Percentiles rank a stretch among this genome's conserved stretches.
These are phyloP conservation scores for Pseudorhiza aurosa DNA, from an alignment of 30 jellyfish, hydroid and myxozoan species.

Conservation along the genomic window DNA sequence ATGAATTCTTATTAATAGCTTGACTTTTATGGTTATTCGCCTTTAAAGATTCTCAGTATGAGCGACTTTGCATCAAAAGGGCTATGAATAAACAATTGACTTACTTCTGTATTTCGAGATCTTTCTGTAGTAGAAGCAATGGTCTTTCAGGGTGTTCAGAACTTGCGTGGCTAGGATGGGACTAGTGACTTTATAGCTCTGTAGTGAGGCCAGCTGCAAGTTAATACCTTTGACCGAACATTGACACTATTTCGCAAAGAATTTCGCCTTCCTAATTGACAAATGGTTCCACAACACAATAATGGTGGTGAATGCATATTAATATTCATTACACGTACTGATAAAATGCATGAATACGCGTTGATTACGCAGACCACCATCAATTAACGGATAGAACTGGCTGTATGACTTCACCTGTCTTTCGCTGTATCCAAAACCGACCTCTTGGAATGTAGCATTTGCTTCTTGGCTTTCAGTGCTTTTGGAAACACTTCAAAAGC, in stretches of 20 bases:
- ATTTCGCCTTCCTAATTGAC: neutral
- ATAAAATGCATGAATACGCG: conserved; percentile 3
- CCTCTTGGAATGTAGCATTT: neutral
- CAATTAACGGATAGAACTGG: conserved; percentile 2
- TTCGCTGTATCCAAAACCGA: neutral
- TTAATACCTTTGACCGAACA: conserved; percentile 16
- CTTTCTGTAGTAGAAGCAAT: too few relatives aligned
- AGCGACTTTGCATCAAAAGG: too few relatives aligned
- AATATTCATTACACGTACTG: conserved; percentile 16
- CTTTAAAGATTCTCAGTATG: too few relatives aligned
- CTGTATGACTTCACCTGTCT: conserved; percentile 23
- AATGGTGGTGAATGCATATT: conserved; percentile 6
- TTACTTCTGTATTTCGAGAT: too few relatives aligned
- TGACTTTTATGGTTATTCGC: too few relatives aligned
- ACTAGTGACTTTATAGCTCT: too few relatives aligned
- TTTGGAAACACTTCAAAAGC: too few relatives aligned
- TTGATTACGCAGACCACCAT: conserved; percentile 33
- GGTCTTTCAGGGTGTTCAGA: too few relatives aligned
- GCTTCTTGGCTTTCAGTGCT: too few relatives aligned
- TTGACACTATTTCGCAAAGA: neutral
- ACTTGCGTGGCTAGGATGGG: too few relatives aligned
- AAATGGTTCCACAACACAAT: neutral
- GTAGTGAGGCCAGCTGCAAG: conserved; percentile 20
- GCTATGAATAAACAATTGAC: too few relatives aligned
- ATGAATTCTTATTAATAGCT: too few relatives aligned